phyloP scores from a whole-genome alignment of 2,797 vertebrate species.

The Hyperoplus lanceolatus region DNA sequence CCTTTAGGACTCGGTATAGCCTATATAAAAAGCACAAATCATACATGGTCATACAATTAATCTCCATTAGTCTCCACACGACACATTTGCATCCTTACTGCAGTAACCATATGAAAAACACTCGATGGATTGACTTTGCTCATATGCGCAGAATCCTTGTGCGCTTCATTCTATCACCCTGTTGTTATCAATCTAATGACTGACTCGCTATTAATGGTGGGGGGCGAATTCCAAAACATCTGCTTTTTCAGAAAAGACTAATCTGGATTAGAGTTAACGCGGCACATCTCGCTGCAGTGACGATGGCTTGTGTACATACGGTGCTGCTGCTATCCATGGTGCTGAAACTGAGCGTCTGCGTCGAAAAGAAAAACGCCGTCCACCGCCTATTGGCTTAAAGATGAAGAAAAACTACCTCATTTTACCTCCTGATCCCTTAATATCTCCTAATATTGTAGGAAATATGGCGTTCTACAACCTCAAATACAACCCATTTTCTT shows the following conservation, averaged over 20 bases:
- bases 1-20: no score
- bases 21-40: neutral
- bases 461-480: neutral
- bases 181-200: neutral
- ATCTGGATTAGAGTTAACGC: neutral
- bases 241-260: no score
- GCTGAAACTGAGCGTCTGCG: constrained; percentile 72
- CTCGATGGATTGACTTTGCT: constrained; percentile 29
- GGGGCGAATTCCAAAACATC: neutral
- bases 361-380: constrained; percentile 41
- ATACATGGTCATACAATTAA: neutral
- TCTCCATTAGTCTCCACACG: neutral
- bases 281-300: neutral
- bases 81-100: constrained; percentile 25
- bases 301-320: constrained; percentile 23
- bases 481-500: neutral
- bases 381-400: constrained; percentile 65
- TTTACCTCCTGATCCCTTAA: neutral
- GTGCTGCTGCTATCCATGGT: constrained; percentile 78
- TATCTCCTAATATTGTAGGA: neutral
- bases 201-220: no score
- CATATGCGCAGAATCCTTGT: constrained; percentile 50
- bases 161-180: constrained; percentile 56
- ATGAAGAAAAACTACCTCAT: neutral
- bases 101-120: constrained; percentile 5